phyloP scores from a whole-genome alignment of 1,140 invertebrate species.

The Caerostris extrusa region DNA sequence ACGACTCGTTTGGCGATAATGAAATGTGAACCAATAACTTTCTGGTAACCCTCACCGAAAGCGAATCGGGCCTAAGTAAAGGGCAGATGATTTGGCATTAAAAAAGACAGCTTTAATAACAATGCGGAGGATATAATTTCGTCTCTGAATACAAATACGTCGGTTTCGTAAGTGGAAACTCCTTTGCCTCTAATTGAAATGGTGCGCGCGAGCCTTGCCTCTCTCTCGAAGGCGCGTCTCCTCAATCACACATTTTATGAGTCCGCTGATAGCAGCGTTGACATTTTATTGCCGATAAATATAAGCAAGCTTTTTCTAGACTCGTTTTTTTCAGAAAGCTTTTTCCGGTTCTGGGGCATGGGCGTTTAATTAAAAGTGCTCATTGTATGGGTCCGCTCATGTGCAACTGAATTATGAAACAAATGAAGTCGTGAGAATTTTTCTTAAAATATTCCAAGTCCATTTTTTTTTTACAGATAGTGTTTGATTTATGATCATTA shows the following conservation, averaged over 20 bases:
- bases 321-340: background rate
- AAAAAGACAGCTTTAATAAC: slow-evolving; percentile 46
- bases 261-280: slow-evolving; percentile 64
- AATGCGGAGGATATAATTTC: slow-evolving; percentile 51
- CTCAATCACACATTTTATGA: slow-evolving; percentile 69
- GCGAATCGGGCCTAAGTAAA: background rate
- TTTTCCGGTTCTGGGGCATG: slow-evolving; percentile 43
- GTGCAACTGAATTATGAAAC: slow-evolving; percentile 26
- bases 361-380: slow-evolving; percentile 59
- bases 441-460: background rate
- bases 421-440: background rate
- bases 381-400: slow-evolving; percentile 36
- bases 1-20: background rate
- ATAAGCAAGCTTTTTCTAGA: slow-evolving; percentile 45
- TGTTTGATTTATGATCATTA: background rate
- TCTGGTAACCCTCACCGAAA: slow-evolving; percentile 10
- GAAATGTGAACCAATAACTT: background rate
- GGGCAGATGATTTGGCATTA: slow-evolving; percentile 37
- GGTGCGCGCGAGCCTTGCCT: slow-evolving; percentile 20
- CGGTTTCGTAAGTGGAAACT: background rate
- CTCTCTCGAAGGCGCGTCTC: background rate
- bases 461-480: background rate
- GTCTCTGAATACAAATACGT: slow-evolving; percentile 70
- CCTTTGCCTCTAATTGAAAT: slow-evolving; percentile 37
- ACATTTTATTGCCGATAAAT: slow-evolving; percentile 75